Conservation (phyloP, 2,113 vertebrate genomes). For the Anoura caudifer region DNA sequence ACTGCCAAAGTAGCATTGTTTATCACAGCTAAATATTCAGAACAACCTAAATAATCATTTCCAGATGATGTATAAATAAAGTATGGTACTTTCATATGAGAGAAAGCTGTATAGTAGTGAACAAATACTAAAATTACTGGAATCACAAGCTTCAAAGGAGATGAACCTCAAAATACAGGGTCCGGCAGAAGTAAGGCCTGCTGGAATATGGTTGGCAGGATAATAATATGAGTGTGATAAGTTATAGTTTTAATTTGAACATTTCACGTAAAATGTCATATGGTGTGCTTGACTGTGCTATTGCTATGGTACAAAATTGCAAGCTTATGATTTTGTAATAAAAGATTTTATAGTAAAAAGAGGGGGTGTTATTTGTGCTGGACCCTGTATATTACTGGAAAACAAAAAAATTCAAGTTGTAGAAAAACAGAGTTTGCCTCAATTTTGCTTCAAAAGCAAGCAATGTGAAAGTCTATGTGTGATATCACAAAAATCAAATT, state of each 20-base stretch:
- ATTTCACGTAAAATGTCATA: no score
- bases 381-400: background rate
- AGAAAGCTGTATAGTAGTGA: background rate
- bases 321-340: no score
- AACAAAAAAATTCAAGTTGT: background rate
- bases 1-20: background rate
- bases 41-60: background rate
- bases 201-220: no score
- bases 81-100: background rate
- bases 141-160: background rate
- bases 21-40: background rate
- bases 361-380: no score
- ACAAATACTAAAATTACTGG: background rate
- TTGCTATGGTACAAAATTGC: no score
- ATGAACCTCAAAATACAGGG: background rate
- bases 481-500: background rate
- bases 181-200: no score
- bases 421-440: background rate
- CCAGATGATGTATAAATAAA: background rate
- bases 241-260: no score
- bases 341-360: no score
- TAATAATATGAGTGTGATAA: no score
- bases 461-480: background rate
- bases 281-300: no score
- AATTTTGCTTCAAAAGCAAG: conserved; percentile 16